These are phyloP conservation scores for Actenoides hombroni DNA, from an alignment of 2,113 vertebrate species.

Conservation along the genomic window DNA sequence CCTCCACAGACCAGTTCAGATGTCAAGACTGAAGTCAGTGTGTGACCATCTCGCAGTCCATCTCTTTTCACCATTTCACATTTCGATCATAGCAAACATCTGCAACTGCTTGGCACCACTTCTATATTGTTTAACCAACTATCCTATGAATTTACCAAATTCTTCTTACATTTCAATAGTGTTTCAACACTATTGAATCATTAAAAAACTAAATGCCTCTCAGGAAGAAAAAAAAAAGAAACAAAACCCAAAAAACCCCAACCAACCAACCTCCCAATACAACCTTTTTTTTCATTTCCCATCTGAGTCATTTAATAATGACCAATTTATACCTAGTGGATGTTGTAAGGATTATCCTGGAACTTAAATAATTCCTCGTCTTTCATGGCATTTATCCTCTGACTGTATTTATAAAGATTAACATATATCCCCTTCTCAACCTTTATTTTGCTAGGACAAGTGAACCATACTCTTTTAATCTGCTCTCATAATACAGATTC, in stretches of 20 bases:
- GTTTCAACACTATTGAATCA: background rate
- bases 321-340: conserved; percentile 55
- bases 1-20: background rate
- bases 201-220: background rate
- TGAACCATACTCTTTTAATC: conserved; percentile 66
- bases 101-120: background rate
- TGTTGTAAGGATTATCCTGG: conserved; percentile 44
- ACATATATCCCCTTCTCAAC: conserved; percentile 64
- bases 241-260: background rate
- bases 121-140: background rate
- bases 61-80: background rate
- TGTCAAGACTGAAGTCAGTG: background rate
- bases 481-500: conserved; percentile 63
- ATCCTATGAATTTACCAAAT: background rate
- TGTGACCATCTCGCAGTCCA: background rate
- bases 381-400: conserved; percentile 59
- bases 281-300: background rate
- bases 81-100: background rate
- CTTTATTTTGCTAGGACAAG: conserved; percentile 66
- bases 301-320: conserved; percentile 16
- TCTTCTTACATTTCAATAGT: background rate
- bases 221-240: background rate
- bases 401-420: conserved; percentile 65
- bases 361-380: conserved; percentile 66
- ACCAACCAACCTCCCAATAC: background rate